phyloP scores from a whole-genome alignment of 2,888 invertebrate species.

The Pterostichus madidus region DNA sequence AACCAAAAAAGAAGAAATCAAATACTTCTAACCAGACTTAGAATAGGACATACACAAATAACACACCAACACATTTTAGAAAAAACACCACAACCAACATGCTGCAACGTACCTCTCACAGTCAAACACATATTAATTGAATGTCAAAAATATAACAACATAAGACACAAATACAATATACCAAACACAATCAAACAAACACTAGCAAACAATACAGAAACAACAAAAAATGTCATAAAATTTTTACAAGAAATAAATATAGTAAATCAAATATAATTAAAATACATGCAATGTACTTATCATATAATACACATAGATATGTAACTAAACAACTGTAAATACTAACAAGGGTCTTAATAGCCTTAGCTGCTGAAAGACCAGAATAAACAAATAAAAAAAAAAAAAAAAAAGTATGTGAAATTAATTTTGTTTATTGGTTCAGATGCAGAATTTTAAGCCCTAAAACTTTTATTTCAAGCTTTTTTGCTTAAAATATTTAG shows the following conservation, averaged over 20 bases:
- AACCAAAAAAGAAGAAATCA: not conserved
- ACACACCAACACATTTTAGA: constrained; percentile 21
- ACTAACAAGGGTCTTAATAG: no score
- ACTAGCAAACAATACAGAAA: constrained; percentile 9
- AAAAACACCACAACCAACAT: not conserved
- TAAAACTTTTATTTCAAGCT: no score
- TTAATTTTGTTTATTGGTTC: no score
- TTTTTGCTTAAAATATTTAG: no score
- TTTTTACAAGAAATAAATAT: not conserved
- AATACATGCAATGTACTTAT: no score
- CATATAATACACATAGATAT: no score
- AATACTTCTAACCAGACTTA: not conserved
- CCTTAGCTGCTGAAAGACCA: no score
- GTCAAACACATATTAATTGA: constrained; percentile 8
- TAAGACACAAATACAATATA: constrained; percentile 4
- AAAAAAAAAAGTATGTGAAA: no score
- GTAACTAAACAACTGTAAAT: no score
- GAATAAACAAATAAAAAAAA: no score
- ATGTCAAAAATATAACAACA: constrained; percentile 3
- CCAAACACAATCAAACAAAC: constrained; percentile 6
- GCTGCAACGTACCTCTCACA: not conserved
- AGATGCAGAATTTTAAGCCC: no score
- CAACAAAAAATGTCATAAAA: not conserved
- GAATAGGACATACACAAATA: not conserved
- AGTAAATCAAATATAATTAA: not conserved